These are phyloP conservation scores for Elegia similella DNA, from an alignment of 2,888 invertebrate genomes.

Conservation along the genomic window DNA sequence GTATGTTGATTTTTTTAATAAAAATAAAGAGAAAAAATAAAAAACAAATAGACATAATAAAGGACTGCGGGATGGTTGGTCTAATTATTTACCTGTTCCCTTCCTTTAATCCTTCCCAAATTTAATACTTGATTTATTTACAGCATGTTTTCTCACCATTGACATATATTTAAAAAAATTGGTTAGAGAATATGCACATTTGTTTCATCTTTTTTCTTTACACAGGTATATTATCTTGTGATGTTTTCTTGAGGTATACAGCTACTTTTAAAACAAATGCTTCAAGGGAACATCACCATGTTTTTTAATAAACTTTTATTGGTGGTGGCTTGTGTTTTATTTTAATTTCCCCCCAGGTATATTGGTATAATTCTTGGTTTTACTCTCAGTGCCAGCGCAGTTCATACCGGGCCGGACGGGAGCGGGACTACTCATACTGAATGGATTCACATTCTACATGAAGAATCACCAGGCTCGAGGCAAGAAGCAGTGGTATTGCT, in stretches of 20 bases:
- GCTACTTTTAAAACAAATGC: background rate
- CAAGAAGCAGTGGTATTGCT: conserved; percentile 77
- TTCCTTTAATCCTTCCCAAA: conserved; percentile 34
- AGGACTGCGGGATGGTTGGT: conserved; percentile 38
- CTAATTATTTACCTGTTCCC: conserved; percentile 52
- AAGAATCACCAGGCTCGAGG: conserved; percentile 76
- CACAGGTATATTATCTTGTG: too few relatives aligned
- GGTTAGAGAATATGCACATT: background rate
- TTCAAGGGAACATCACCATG: conserved; percentile 31
- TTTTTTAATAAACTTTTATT: conserved; percentile 20
- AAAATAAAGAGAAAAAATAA: conserved; percentile 26
- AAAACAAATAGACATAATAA: conserved; percentile 38
- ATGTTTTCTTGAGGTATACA: background rate
- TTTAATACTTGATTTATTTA: conserved; percentile 19
- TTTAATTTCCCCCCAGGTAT: conserved; percentile 26
- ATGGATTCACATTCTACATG: conserved; percentile 76
- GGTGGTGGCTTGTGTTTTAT: conserved; percentile 24
- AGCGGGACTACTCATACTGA: conserved; percentile 66
- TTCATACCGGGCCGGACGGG: conserved; percentile 74
- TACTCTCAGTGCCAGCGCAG: conserved; percentile 70
- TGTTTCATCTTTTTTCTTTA: background rate
- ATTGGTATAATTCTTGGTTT: conserved; percentile 39
- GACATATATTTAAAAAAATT: conserved; percentile 13
- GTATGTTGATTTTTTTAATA: conserved; percentile 28
- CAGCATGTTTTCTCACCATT: conserved; percentile 33